Percentiles rank a stretch among this genome's conserved stretches.
Evolutionary conservation across 1,140 invertebrate genomes (phyloP).

Genomic region (Batillaria attramentaria): DNA sequence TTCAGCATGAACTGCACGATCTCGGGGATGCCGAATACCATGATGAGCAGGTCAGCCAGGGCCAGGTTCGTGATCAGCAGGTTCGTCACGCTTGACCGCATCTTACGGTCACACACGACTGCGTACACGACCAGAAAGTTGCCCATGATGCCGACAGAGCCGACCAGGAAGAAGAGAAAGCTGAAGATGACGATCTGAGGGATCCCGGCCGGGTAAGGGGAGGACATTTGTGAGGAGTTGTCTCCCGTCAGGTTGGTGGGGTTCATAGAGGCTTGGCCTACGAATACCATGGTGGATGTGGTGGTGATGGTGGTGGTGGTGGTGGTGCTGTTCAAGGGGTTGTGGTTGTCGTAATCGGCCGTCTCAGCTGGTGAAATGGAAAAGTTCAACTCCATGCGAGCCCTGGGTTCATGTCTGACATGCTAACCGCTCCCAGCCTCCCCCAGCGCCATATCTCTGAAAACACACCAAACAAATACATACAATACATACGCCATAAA

Average conservation of each 20-base stretch:
- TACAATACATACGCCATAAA: too few relatives aligned
- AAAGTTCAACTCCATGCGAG: too few relatives aligned
- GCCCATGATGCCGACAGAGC: conserved; percentile 61
- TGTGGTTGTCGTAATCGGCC: too few relatives aligned
- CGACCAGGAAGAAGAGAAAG: conserved; percentile 59
- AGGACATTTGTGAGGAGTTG: neutral
- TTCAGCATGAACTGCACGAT: conserved; percentile 69
- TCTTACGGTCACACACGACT: conserved; percentile 66
- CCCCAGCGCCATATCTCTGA: too few relatives aligned
- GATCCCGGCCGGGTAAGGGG: conserved; percentile 34
- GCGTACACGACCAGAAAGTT: conserved; percentile 70
- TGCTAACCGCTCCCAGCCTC: too few relatives aligned
- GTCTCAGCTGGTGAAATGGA: too few relatives aligned
- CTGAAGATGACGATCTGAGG: conserved; percentile 35
- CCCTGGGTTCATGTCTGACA: too few relatives aligned
- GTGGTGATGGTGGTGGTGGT: neutral
- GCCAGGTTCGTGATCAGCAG: conserved; percentile 72
- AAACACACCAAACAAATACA: too few relatives aligned
- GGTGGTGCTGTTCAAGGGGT: neutral
- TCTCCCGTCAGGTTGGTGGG: neutral
- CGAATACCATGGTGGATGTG: neutral
- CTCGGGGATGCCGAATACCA: conserved; percentile 70
- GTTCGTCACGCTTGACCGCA: conserved; percentile 70
- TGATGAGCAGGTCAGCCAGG: conserved; percentile 70
- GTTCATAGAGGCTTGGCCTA: neutral